Percentiles rank a stretch among this genome's conserved stretches.
Evolutionary conservation across 2,797 vertebrate genomes (phyloP).

Genomic region (Parauchenoglanis punctatus): DNA sequence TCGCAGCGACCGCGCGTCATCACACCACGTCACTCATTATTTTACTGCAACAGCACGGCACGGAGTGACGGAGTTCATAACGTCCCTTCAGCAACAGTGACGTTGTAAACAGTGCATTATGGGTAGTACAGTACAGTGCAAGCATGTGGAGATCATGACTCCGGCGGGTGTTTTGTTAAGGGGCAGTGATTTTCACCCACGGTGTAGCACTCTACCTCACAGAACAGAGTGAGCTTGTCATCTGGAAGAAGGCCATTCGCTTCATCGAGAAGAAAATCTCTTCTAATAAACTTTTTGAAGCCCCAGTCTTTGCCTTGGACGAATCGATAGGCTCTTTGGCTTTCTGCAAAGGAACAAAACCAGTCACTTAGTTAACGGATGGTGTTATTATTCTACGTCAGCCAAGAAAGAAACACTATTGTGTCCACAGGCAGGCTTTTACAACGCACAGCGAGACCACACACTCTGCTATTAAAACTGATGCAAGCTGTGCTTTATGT

Average conservation of each 20-base stretch:
- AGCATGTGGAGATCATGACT: not conserved
- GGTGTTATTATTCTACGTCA: not conserved
- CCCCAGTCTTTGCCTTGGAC: constrained; percentile 99
- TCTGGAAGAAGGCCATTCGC: constrained; percentile 95
- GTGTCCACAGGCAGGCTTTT: not conserved
- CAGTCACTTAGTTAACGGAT: not conserved
- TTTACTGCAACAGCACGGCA: too few relatives aligned
- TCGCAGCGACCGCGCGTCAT: too few relatives aligned
- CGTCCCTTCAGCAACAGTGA: not conserved
- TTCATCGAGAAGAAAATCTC: constrained; percentile 95
- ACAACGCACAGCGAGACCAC: not conserved
- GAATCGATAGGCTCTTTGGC: constrained; percentile 95
- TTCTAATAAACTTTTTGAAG: constrained; percentile 97
- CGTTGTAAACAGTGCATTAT: not conserved
- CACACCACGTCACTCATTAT: too few relatives aligned
- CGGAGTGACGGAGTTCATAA: not conserved
- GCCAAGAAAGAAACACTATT: not conserved
- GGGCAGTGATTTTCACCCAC: not conserved
- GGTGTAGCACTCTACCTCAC: constrained; percentile 79
- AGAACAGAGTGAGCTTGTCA: constrained; percentile 97
- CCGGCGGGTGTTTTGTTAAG: not conserved
- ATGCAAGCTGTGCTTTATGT: too few relatives aligned
- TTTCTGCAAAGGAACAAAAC: constrained; percentile 77
- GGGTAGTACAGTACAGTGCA: not conserved
- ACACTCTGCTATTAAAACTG: not conserved